Conservation (phyloP, 2,113 vertebrate species). For the Colinus virginianus region DNA sequence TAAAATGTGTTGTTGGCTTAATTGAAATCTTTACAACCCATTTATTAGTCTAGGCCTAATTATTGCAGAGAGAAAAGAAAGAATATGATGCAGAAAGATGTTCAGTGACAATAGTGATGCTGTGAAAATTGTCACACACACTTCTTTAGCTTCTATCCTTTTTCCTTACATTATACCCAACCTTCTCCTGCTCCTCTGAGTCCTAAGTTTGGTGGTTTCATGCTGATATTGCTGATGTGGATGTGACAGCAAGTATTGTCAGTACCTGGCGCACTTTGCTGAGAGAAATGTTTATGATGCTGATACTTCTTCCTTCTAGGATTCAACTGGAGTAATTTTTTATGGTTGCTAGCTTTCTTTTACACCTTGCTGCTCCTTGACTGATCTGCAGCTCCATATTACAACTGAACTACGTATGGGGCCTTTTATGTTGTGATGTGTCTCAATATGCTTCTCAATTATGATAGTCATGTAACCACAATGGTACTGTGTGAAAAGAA, state of each 20-base stretch:
- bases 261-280: not conserved
- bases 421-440: not conserved
- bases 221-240: not conserved
- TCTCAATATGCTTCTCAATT: not conserved
- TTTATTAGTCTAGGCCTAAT: not conserved
- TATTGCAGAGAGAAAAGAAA: not conserved
- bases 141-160: not conserved
- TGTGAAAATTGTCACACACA: not conserved
- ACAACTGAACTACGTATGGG: too few species aligned
- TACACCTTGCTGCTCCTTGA: not conserved
- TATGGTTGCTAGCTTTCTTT: not conserved
- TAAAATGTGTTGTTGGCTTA: not conserved
- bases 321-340: not conserved
- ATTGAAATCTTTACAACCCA: not conserved
- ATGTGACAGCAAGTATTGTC: not conserved
- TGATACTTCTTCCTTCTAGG: not conserved
- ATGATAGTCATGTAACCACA: not conserved
- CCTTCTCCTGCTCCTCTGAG: not conserved
- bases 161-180: not conserved
- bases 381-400: not conserved
- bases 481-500: not conserved
- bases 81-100: too few species aligned
- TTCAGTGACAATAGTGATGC: not conserved
- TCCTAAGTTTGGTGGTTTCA: not conserved
- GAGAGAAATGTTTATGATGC: not conserved